Conservation (phyloP, 2,888 invertebrate genomes). For the Drosophila niveifrons region DNA sequence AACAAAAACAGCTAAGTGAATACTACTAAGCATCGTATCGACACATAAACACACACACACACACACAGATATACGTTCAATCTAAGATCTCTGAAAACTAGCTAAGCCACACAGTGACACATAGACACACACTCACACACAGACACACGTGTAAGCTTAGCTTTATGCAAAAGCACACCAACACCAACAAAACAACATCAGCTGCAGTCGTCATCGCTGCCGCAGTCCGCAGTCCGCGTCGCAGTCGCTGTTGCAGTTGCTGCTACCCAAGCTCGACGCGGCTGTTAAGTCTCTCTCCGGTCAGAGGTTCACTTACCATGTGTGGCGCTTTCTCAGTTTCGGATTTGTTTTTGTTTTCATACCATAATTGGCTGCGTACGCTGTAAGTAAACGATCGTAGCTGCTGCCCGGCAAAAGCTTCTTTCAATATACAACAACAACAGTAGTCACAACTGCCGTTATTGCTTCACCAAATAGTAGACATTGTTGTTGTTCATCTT, state of each 20-base stretch:
- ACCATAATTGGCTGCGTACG: constrained; percentile 46
- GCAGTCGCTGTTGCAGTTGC: constrained; percentile 20
- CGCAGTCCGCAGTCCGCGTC: constrained; percentile 12
- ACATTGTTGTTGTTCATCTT: neutral
- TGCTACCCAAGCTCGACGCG: constrained; percentile 21
- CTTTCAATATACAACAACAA: constrained; percentile 28
- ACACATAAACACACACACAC: constrained; percentile 42
- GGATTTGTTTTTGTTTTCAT: constrained; percentile 17
- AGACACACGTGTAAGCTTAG: constrained; percentile 2
- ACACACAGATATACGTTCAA: neutral
- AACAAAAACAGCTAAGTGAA: constrained; percentile 56
- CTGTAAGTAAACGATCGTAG: constrained; percentile 51
- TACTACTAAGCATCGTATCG: constrained; percentile 52
- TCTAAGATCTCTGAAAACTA: constrained; percentile 50
- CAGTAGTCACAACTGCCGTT: constrained; percentile 39
- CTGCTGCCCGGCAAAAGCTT: constrained; percentile 35
- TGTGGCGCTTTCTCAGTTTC: constrained; percentile 52
- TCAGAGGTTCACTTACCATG: constrained; percentile 66
- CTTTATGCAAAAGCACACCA: constrained; percentile 48
- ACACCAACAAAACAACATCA: constrained; percentile 1
- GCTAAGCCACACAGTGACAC: constrained; percentile 34
- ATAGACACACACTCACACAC: constrained; percentile 17
- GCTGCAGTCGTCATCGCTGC: constrained; percentile 2
- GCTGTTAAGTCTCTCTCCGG: constrained; percentile 40
- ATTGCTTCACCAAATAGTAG: constrained; percentile 34